Conservation (phyloP, 2,797 vertebrate species). For the Liparis tanakae region DNA sequence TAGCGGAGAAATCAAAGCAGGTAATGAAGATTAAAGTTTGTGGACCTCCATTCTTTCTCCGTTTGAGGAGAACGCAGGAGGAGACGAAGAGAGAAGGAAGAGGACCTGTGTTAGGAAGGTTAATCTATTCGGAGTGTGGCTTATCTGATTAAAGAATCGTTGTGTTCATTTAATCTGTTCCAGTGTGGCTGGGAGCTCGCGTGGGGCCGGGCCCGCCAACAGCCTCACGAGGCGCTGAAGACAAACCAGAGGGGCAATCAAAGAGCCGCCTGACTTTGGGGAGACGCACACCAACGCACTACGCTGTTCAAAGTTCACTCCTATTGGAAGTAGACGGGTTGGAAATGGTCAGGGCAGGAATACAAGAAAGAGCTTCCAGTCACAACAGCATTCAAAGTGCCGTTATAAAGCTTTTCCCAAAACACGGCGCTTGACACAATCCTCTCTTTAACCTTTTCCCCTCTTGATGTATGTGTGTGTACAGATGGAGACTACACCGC, state of each 20-base stretch:
- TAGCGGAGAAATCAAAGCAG: slow-evolving; percentile 86
- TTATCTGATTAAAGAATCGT: slow-evolving; percentile 86
- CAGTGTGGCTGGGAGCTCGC: slow-evolving; percentile 74
- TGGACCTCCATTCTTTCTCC: slow-evolving; percentile 66
- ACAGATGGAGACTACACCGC: slow-evolving; percentile 13
- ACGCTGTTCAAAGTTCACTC: slow-evolving; percentile 24
- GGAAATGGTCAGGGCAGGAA: slow-evolving; percentile 12
- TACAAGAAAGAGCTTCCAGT: slow-evolving; percentile 34
- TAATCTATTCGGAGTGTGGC: slow-evolving; percentile 84
- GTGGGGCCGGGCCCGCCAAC: slow-evolving; percentile 41
- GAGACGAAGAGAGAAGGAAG: slow-evolving; percentile 63
- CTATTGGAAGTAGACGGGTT: slow-evolving; percentile 33
- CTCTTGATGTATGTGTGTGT: slow-evolving; percentile 26
- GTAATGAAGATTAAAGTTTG: slow-evolving; percentile 88
- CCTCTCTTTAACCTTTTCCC: slow-evolving; percentile 38
- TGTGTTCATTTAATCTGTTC: slow-evolving; percentile 87
- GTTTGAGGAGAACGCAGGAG: slow-evolving; percentile 57
- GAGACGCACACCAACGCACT: slow-evolving; percentile 9
- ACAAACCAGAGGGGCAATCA: slow-evolving; percentile 52
- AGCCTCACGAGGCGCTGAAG: slow-evolving; percentile 46
- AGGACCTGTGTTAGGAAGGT: slow-evolving; percentile 80
- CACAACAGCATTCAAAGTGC: slow-evolving; percentile 31
- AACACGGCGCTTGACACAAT: slow-evolving; percentile 38
- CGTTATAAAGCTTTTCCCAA: background rate
- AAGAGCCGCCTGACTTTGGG: slow-evolving; percentile 49